Base-by-base conservation (phyloP, 2,797 vertebrate species). In the Sebastes vulpes region DNA sequence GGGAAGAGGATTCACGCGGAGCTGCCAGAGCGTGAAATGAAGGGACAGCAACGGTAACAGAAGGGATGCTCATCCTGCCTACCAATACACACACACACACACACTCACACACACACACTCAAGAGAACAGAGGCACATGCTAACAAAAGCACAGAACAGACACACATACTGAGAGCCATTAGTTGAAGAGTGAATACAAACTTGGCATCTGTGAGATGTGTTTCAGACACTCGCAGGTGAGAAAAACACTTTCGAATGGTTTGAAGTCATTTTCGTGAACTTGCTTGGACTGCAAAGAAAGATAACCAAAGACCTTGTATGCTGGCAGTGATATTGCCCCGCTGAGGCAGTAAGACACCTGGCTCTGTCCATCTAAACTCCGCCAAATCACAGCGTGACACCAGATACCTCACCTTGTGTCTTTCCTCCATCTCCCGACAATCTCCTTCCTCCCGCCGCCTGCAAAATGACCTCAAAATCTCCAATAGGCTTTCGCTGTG, bases 11-110 rank as follows among this genome's bases (percentile, higher is more conserved):
- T 96, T 95, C 95, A 93, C 90, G 82, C 86, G 57, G 85, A 93
- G 87, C 88, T 86, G 91, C 85, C 77, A 66, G 87, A 96, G 96
- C 96, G 89, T 97, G 96, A 97, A 97, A 96, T 96, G 96, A 97
- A 96, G 94, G 94, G 93, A 95, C 95, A 89, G 92, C 91, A 91
- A 84, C 74, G 73, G 93, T 87, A 91, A 94, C 93, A 92, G 91
- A 91, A 93, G 92, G 93, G 92, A 94, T 87, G 90, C 92, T 92
- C 92, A 85, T 88, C 82, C 88, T 90, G 90, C 88, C 90, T 90
- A 83, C 90, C 75, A 89, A 93, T 61, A 90, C 76, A 84, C 84
- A 89, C 71, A 90, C 79, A 84, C 84, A 89, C 72, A 77, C 58
- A 72, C 79, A 59, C 70, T n/a, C n/a, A n/a, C n/a, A n/a, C n/a